Conservation (phyloP, 2,888 invertebrate genomes). For the Nymphalis c-album region DNA sequence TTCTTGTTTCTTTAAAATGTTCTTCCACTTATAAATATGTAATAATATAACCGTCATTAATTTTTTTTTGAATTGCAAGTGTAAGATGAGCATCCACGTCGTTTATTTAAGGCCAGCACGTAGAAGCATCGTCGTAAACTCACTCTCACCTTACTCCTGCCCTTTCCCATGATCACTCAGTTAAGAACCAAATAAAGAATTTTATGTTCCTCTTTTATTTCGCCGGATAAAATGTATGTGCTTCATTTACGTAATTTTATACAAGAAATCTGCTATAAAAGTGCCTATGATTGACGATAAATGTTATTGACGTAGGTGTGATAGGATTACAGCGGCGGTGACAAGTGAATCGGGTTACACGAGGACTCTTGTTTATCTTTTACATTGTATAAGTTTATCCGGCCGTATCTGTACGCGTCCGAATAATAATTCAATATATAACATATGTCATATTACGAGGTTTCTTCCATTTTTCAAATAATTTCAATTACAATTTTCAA, state of each 20-base stretch:
- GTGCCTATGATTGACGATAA: constrained; percentile 20
- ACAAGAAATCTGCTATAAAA: constrained; percentile 39
- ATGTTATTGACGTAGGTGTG: constrained; percentile 14
- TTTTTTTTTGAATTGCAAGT: neutral
- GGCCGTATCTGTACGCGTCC: too few species aligned
- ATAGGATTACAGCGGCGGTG: neutral
- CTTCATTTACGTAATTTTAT: constrained; percentile 50
- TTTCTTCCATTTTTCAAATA: too few species aligned
- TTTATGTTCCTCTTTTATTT: constrained; percentile 41
- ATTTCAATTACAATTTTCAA: too few species aligned
- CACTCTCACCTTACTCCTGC: constrained; percentile 8
- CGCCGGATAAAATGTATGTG: constrained; percentile 48
- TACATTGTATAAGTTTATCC: too few species aligned
- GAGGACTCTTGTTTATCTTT: neutral
- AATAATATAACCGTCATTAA: neutral
- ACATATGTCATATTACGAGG: too few species aligned
- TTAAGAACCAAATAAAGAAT: constrained; percentile 41
- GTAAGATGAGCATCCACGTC: neutral
- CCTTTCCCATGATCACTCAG: constrained; percentile 31
- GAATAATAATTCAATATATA: too few species aligned
- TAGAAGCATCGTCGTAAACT: constrained; percentile 26
- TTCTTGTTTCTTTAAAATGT: too few species aligned
- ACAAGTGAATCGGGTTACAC: neutral
- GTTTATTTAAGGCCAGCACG: neutral
- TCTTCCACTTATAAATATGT: too few species aligned